Evolutionary conservation across 2,888 invertebrate species (phyloP).

Genomic region (Euplagia quadripunctaria): DNA sequence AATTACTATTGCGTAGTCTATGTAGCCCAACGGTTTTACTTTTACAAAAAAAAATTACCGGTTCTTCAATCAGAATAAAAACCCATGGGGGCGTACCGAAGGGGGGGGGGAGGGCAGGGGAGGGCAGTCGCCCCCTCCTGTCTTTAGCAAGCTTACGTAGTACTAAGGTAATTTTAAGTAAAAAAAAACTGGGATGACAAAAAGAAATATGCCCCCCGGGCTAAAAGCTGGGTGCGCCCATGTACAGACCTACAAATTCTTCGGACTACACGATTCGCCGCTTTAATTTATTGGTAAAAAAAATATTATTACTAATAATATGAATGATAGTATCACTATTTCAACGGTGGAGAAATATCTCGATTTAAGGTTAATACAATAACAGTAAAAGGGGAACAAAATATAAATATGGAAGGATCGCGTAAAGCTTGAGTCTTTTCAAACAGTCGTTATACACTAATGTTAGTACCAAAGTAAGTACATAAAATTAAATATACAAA

Average conservation of each 20-base stretch:
- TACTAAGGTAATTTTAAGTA: no score
- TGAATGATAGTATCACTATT: not conserved
- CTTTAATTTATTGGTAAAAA: not conserved
- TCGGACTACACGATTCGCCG: not conserved
- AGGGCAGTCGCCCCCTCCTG: no score
- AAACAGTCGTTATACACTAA: not conserved
- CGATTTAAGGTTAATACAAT: not conserved
- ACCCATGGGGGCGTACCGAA: no score
- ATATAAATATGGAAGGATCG: not conserved
- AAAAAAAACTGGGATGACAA: no score
- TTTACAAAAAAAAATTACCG: not conserved
- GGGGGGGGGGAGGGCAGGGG: no score
- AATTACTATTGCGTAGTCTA: not conserved
- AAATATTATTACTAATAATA: not conserved
- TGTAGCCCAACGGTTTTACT: not conserved
- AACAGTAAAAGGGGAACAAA: not conserved
- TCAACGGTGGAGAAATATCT: not conserved
- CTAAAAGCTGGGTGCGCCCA: no score
- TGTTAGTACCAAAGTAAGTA: not conserved
- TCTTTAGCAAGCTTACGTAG: no score
- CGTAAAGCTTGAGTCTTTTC: not conserved
- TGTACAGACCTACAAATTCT: no score
- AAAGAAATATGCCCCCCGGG: no score
- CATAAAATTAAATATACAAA: not conserved
- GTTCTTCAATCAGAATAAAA: no score